Percentiles rank a stretch among this genome's conserved stretches.
These are phyloP conservation scores for Ladona fulva DNA, from an alignment of 1,140 invertebrate genomes.

Conservation along the genomic window DNA sequence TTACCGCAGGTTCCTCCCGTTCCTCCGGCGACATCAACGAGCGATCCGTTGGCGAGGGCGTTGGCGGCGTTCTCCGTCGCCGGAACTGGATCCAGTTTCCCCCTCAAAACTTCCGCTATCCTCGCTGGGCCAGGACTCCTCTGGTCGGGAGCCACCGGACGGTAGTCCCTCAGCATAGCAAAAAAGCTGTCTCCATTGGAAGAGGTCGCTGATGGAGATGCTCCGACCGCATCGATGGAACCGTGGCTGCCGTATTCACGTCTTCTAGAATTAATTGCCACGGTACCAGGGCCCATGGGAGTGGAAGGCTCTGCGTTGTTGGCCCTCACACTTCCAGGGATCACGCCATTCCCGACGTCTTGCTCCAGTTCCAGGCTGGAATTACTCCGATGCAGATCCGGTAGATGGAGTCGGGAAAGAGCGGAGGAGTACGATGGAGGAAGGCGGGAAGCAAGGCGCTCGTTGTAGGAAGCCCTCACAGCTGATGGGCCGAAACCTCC, in stretches of 20 bases:
- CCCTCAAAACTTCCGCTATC: constrained; percentile 49
- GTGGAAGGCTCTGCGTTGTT: constrained; percentile 21
- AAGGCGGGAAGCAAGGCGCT: constrained; percentile 21
- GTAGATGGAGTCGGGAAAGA: background rate
- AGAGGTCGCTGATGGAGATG: constrained; percentile 24
- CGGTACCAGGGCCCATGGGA: constrained; percentile 18
- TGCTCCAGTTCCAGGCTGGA: constrained; percentile 58
- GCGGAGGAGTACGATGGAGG: constrained; percentile 12
- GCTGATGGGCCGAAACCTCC: constrained; percentile 26
- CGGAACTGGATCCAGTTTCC: constrained; percentile 30
- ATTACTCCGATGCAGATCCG: constrained; percentile 48
- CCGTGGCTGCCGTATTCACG: constrained; percentile 54
- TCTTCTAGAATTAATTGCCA: constrained; percentile 30
- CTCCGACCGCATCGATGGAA: constrained; percentile 54
- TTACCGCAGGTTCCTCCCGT: background rate
- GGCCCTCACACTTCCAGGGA: constrained; percentile 11
- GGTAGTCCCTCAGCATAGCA: constrained; percentile 68
- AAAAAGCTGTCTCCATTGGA: constrained; percentile 58
- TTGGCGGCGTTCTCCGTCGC: constrained; percentile 31
- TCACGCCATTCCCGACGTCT: constrained; percentile 28
- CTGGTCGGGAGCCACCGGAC: constrained; percentile 47
- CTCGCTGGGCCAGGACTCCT: constrained; percentile 46
- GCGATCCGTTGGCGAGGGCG: constrained; percentile 27
- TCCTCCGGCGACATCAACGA: background rate
- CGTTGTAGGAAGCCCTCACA: constrained; percentile 28